Conservation (phyloP, 2,113 vertebrate species). For the Ictalurus furcatus region DNA sequence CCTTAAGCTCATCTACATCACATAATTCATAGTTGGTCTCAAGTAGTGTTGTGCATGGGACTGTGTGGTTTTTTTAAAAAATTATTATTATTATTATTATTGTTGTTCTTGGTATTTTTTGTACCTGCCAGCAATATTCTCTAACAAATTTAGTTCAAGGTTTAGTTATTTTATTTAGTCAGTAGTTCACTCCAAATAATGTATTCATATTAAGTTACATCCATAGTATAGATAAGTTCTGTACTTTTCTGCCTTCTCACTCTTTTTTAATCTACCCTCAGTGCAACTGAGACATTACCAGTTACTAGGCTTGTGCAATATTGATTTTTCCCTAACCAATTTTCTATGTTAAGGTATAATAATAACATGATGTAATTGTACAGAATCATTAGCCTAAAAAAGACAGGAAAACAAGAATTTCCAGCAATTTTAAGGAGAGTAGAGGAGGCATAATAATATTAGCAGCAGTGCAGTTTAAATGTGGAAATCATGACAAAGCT, state of each 20-base stretch:
- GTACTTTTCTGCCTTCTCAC: neutral
- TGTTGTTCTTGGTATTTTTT: neutral
- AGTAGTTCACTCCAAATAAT: neutral
- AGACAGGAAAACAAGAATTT: neutral
- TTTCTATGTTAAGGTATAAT: neutral
- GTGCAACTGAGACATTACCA: conserved; percentile 37
- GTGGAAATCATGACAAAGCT: neutral
- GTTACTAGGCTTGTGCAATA: conserved; percentile 24
- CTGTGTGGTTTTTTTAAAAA: neutral
- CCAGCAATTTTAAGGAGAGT: no score
- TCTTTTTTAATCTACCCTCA: conserved; percentile 37
- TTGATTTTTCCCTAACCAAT: neutral
- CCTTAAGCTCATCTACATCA: neutral
- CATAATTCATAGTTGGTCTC: neutral
- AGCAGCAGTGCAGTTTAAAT: neutral
- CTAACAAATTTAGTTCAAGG: neutral
- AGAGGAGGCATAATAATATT: neutral
- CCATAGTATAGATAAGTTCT: conserved; percentile 9
- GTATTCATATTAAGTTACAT: conserved; percentile 1
- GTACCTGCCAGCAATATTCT: neutral
- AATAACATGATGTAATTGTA: neutral
- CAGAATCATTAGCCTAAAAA: neutral
- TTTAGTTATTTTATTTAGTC: neutral
- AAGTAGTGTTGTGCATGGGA: neutral
- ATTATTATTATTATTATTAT: neutral